Conservation (phyloP, 2,888 invertebrate species). For the Tupiocoris notatus region DNA sequence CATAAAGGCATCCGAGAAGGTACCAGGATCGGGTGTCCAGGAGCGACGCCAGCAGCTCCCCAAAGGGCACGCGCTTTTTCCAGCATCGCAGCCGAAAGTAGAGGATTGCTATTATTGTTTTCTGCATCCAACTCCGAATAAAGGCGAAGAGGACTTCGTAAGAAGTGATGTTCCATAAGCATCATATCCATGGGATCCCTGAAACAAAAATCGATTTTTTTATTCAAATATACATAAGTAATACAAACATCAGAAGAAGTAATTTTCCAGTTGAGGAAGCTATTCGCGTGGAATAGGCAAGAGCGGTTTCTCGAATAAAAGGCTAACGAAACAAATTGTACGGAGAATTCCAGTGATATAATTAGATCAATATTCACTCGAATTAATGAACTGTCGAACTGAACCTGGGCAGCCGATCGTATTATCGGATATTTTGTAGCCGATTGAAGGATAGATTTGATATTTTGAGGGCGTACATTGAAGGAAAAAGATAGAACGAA, state of each 20-base stretch:
- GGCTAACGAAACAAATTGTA: too few species aligned
- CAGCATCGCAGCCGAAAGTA: constrained; percentile 58
- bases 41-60: constrained; percentile 49
- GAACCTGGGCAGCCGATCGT: too few species aligned
- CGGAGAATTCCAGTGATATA: too few species aligned
- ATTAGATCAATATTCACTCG: too few species aligned
- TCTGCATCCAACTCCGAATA: constrained; percentile 61
- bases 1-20: constrained; percentile 48
- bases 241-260: background rate
- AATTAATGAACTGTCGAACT: too few species aligned
- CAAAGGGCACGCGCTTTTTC: constrained; percentile 54
- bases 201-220: constrained; percentile 54
- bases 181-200: constrained; percentile 90
- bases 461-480: too few species aligned
- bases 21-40: constrained; percentile 43
- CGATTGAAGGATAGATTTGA: too few species aligned
- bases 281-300: too few species aligned
- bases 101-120: constrained; percentile 54
- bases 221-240: background rate
- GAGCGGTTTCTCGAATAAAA: too few species aligned
- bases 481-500: too few species aligned
- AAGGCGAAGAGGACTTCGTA: constrained; percentile 67
- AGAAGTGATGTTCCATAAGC: constrained; percentile 79
- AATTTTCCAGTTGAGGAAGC: too few species aligned
- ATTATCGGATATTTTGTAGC: too few species aligned